A percentile compares a stretch with the other conserved stretches of the same genome.
Conservation (phyloP, 1,140 invertebrate species). For the Megalopta genalis region DNA sequence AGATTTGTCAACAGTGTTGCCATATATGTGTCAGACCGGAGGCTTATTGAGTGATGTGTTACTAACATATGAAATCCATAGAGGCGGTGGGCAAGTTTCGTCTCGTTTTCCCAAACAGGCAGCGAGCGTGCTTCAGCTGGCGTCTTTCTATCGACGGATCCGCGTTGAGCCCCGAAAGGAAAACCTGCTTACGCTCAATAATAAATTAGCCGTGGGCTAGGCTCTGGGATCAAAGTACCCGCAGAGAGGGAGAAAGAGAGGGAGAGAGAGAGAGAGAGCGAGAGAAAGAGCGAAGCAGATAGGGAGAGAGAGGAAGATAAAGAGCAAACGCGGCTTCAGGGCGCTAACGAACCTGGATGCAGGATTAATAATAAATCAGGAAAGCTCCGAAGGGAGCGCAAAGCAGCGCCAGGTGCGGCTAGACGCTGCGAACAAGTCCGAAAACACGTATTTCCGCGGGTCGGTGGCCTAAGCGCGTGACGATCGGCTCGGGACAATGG, state of each 20-base stretch:
- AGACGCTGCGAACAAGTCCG: background rate
- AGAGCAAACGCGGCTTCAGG: background rate
- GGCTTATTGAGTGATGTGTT: too few relatives aligned
- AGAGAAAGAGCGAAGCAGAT: too few relatives aligned
- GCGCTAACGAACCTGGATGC: constrained; percentile 37
- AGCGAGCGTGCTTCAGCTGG: constrained; percentile 26
- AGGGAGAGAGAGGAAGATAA: too few relatives aligned
- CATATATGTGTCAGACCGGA: too few relatives aligned
- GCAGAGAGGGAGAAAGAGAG: constrained; percentile 26
- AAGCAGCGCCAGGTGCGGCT: constrained; percentile 8
- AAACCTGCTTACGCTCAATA: constrained; percentile 56
- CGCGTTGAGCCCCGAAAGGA: constrained; percentile 32
- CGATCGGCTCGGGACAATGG: constrained; percentile 18
- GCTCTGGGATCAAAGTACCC: constrained; percentile 46
- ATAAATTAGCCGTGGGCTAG: constrained; percentile 53
- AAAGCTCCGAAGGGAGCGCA: constrained; percentile 18
- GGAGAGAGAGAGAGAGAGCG: too few relatives aligned
- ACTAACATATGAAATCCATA: too few relatives aligned
- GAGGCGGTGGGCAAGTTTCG: background rate
- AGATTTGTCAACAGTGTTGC: too few relatives aligned
- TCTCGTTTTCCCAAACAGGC: constrained; percentile 15
- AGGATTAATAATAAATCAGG: constrained; percentile 60
- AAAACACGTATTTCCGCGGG: constrained; percentile 4
- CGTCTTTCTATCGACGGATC: constrained; percentile 14
- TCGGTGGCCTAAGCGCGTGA: background rate